A percentile compares a stretch with the other conserved stretches of the same genome.
These are phyloP conservation scores for Aproaerema taeniolella DNA, from an alignment of 2,888 invertebrate genomes.

Conservation along the genomic window DNA sequence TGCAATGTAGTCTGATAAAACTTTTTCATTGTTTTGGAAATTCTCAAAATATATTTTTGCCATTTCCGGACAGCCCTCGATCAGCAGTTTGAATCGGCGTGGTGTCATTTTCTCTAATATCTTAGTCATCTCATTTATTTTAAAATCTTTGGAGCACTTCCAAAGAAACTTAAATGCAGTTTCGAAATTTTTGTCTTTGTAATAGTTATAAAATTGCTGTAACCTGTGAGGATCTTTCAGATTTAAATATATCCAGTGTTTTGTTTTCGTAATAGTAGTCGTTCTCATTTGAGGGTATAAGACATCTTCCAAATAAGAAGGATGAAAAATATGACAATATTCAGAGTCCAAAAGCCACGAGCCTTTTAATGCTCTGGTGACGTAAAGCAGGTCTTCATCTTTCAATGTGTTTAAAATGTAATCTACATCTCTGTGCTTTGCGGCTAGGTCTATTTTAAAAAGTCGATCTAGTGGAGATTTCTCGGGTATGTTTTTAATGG, in stretches of 20 bases:
- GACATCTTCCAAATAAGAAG: constrained; percentile 39
- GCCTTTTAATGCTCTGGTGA: constrained; percentile 47
- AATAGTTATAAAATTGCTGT: constrained; percentile 43
- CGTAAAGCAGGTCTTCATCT: constrained; percentile 50
- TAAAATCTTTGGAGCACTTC: constrained; percentile 36
- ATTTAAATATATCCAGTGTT: constrained; percentile 38
- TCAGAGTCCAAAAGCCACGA: constrained; percentile 41
- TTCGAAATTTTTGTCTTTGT: constrained; percentile 29
- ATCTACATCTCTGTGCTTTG: constrained; percentile 35
- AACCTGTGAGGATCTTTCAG: constrained; percentile 35
- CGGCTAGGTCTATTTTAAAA: constrained; percentile 53
- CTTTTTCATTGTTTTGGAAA: constrained; percentile 27
- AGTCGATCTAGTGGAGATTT: constrained; percentile 38
- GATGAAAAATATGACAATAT: constrained; percentile 38
- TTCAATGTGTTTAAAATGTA: constrained; percentile 44
- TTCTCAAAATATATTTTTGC: constrained; percentile 39
- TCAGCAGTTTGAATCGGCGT: constrained; percentile 38
- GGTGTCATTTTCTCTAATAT: constrained; percentile 36
- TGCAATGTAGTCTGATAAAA: constrained; percentile 22
- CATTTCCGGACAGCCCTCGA: constrained; percentile 36
- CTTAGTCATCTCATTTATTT: constrained; percentile 28
- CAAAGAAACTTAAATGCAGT: constrained; percentile 39
- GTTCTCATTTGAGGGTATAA: constrained; percentile 47
- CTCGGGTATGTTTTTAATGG: constrained; percentile 29
- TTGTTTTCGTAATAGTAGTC: constrained; percentile 45